These are phyloP conservation scores for Drosophila rubida DNA, from an alignment of 2,888 invertebrate species.

Conservation along the genomic window DNA sequence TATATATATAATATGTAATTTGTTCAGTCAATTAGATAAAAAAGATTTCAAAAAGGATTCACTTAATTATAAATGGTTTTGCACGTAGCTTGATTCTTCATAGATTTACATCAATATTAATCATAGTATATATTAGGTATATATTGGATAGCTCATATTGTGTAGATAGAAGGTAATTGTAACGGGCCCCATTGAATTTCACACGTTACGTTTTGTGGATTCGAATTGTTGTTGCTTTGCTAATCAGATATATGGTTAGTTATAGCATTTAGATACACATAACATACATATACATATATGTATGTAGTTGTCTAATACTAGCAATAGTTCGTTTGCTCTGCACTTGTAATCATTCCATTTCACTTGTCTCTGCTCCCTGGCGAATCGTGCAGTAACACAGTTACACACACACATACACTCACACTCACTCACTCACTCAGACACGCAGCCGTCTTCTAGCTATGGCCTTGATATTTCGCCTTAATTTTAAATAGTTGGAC, in stretches of 20 bases:
- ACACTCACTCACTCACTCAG: neutral
- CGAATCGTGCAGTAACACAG: slow-evolving; percentile 14
- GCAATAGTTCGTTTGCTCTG: slow-evolving; percentile 46
- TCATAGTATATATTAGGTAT: slow-evolving; percentile 41
- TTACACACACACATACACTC: slow-evolving; percentile 1
- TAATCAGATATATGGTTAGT: slow-evolving; percentile 33
- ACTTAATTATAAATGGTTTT: slow-evolving; percentile 62
- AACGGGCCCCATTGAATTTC: slow-evolving; percentile 70
- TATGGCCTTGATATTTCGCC: slow-evolving; percentile 37
- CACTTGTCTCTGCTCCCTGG: slow-evolving; percentile 11
- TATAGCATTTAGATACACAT: slow-evolving; percentile 3
- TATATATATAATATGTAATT: slow-evolving; percentile 66
- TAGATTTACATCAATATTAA: slow-evolving; percentile 50
- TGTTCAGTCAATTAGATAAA: slow-evolving; percentile 79
- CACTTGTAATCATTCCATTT: neutral
- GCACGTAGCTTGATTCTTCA: slow-evolving; percentile 40
- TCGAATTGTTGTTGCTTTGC: slow-evolving; percentile 64
- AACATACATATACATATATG: slow-evolving; percentile 4
- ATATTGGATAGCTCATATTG: slow-evolving; percentile 18
- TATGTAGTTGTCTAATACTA: slow-evolving; percentile 35
- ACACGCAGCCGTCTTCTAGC: slow-evolving; percentile 29
- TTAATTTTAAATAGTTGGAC: slow-evolving; percentile 43
- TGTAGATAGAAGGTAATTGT: slow-evolving; percentile 43
- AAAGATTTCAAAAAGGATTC: slow-evolving; percentile 78
- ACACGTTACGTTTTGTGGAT: slow-evolving; percentile 70